Evolutionary conservation across 2,888 invertebrate genomes (phyloP).

Genomic region (Lasioglossum lativentre): DNA sequence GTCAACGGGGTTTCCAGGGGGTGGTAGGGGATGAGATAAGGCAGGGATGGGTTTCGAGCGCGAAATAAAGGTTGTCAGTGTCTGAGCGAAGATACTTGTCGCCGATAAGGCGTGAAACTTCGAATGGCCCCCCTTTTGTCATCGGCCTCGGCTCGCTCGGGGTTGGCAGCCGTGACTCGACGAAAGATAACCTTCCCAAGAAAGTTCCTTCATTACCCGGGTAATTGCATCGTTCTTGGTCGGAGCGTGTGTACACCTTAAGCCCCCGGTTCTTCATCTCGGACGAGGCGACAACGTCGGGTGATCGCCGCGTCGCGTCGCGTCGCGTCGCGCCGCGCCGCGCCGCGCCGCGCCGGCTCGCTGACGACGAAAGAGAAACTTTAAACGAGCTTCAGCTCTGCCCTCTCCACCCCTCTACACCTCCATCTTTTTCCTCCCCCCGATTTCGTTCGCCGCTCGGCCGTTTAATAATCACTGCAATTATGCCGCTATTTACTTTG

Average conservation of each 20-base stretch:
- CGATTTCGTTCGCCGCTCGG: constrained; percentile 45
- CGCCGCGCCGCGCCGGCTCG: no score
- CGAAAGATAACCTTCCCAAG: constrained; percentile 71
- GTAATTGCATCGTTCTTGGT: constrained; percentile 71
- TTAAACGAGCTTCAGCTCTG: constrained; percentile 60
- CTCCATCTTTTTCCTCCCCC: background rate
- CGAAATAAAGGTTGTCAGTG: constrained; percentile 45
- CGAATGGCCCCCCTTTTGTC: constrained; percentile 43
- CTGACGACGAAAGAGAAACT: constrained; percentile 67
- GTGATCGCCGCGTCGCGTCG: no score
- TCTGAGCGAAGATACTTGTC: constrained; percentile 44
- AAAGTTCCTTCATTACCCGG: constrained; percentile 72
- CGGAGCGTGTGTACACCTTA: constrained; percentile 67
- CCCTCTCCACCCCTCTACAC: background rate
- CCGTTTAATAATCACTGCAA: constrained; percentile 67
- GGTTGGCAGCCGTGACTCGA: constrained; percentile 60
- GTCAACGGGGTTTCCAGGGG: background rate
- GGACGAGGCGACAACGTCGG: constrained; percentile 45
- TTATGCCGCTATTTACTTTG: constrained; percentile 67
- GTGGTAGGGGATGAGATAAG: background rate
- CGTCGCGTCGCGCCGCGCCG: no score
- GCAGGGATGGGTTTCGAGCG: background rate
- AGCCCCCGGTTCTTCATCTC: constrained; percentile 44
- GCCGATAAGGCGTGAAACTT: constrained; percentile 63
- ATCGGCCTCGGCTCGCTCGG: constrained; percentile 41